Evolutionary conservation across 1,140 invertebrate species (phyloP), one percentile per base, ranked within the genome.

Genomic region (Proctacanthus coquilletti): DNA sequence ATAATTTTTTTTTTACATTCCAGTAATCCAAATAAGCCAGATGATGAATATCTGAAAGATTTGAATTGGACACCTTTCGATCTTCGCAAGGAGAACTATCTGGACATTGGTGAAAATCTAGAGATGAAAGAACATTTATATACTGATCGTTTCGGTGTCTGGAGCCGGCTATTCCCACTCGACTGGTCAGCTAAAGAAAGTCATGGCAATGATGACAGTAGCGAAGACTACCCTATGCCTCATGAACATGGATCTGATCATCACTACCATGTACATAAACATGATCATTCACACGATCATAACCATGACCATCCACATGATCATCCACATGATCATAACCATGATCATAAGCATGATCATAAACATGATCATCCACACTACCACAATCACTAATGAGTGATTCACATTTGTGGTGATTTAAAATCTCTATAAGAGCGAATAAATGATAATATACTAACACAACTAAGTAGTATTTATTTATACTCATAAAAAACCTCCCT

Each of bases 121-220:
- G 46, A 34, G 2, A 61, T 72, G 44, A 57, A 56, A 32, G 61
- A 64, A 31, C 62, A 63, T 35, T 44, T 74, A 4, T 66, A 65
- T 45, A 49, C 56, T 4, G 63, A 69, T 9, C 58, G 71, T 20
- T 74, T 71, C 51, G 45, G 52, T 14, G 48, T 67, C 41, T 75
- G 72, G 71, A 69, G 71, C 14, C 60, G 58, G 36, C 41, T 72
- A 5, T 74, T 74, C 36, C 68, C 71, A 0, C 36, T 63, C 2
- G 49, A 56, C 36, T 58, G 55, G 55, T 10, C 13, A 4, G 49
- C 48, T 34, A 51, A 48, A 15, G 52, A 51, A 42, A 43, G 50
- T 23, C 41, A 34, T 33, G 18, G 18, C 17, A 32, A 15, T 5
- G 31, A 13, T 17, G 32, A 34, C 14, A 11, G 14, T 17, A 14